Evolutionary conservation across 2,888 invertebrate species (phyloP).

Genomic region (Cataglyphis albicans): DNA sequence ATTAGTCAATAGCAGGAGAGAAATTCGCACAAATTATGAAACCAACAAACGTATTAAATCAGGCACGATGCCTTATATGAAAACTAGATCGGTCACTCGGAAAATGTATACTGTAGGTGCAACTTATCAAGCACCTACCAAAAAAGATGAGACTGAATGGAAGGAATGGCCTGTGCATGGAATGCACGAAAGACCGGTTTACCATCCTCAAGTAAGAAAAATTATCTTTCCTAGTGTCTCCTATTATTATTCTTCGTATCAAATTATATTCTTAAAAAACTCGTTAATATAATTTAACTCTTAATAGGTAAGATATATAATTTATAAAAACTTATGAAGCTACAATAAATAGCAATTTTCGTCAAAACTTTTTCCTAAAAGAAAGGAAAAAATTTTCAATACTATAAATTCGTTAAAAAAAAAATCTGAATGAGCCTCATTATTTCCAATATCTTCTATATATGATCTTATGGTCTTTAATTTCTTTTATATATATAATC

Average conservation of each 20-base stretch:
- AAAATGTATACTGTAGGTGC: constrained; percentile 83
- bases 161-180: constrained; percentile 84
- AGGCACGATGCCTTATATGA: constrained; percentile 79
- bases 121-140: constrained; percentile 81
- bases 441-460: neutral
- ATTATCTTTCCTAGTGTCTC: neutral
- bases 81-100: constrained; percentile 83
- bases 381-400: neutral
- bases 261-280: neutral
- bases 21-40: constrained; percentile 46
- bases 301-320: neutral
- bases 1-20: constrained; percentile 72
- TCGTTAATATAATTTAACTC: neutral
- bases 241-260: neutral
- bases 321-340: neutral
- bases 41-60: constrained; percentile 67
- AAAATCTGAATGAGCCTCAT: neutral
- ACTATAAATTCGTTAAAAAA: neutral
- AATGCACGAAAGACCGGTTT: constrained; percentile 84
- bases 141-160: constrained; percentile 79
- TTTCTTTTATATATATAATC: neutral
- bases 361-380: neutral
- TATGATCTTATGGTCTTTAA: neutral
- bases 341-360: neutral
- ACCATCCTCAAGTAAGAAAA: constrained; percentile 79